These are phyloP conservation scores for Ostrea edulis DNA, from an alignment of 1,140 invertebrate species.

Conservation along the genomic window DNA sequence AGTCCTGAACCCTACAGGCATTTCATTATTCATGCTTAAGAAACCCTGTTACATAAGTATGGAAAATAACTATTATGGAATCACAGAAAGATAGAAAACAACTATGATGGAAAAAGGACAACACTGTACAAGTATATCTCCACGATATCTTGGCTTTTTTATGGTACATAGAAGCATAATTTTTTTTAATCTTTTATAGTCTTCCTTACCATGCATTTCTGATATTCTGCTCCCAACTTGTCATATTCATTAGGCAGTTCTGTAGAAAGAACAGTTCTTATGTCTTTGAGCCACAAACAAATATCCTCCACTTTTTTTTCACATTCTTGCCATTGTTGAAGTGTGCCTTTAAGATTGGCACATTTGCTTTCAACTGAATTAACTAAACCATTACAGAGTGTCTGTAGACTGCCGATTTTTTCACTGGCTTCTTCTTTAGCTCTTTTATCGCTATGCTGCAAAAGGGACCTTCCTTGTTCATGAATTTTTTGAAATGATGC, in stretches of 20 bases:
- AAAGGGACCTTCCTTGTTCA: constrained; percentile 81
- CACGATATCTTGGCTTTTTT: too few relatives aligned
- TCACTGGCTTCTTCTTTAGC: constrained; percentile 66
- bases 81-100: too few relatives aligned
- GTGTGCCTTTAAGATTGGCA: constrained; percentile 75
- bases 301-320: constrained; percentile 77
- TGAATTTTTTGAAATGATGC: constrained; percentile 70
- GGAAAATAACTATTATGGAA: too few relatives aligned
- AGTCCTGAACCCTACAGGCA: too few relatives aligned
- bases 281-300: constrained; percentile 74
- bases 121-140: too few relatives aligned
- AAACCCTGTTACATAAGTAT: too few relatives aligned
- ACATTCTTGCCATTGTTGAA: constrained; percentile 78
- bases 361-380: constrained; percentile 87
- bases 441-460: constrained; percentile 83
- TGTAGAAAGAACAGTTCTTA: constrained; percentile 62
- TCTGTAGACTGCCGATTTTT: constrained; percentile 64
- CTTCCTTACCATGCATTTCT: constrained; percentile 72
- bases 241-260: constrained; percentile 74
- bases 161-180: too few relatives aligned
- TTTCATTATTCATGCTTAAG: too few relatives aligned
- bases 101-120: too few relatives aligned
- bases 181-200: too few relatives aligned
- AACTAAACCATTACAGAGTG: constrained; percentile 80
- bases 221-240: constrained; percentile 73